Percentiles rank a stretch among this genome's conserved stretches.
Conservation (phyloP, 1,140 invertebrate genomes). For the Philaenus spumarius region DNA sequence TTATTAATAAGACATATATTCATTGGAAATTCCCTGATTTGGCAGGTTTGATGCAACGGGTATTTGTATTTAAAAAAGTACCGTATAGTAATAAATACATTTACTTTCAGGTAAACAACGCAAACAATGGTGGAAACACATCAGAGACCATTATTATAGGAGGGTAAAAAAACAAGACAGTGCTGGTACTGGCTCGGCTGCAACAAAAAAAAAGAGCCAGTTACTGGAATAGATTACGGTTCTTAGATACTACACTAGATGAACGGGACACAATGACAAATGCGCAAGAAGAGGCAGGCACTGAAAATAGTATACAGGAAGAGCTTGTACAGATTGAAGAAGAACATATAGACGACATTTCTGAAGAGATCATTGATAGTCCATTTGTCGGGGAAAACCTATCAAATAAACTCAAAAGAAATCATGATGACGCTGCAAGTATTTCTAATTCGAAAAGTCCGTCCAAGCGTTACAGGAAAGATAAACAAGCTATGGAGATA, state of each 20-base stretch:
- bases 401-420: background rate
- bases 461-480: background rate
- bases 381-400: background rate
- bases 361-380: background rate
- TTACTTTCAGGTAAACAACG: slow-evolving; percentile 14
- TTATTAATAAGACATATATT: too few species aligned
- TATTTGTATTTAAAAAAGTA: background rate
- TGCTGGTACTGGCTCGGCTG: slow-evolving; percentile 8
- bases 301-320: background rate
- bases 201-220: slow-evolving; percentile 14
- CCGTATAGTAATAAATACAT: background rate
- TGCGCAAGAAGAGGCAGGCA: background rate
- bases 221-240: slow-evolving; percentile 11
- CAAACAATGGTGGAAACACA: slow-evolving; percentile 17
- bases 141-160: slow-evolving; percentile 19
- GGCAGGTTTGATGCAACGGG: too few species aligned
- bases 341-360: background rate
- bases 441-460: background rate
- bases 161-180: slow-evolving; percentile 11
- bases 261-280: background rate
- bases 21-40: too few species aligned
- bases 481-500: background rate
- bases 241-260: slow-evolving; percentile 10
- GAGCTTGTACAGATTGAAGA: background rate
- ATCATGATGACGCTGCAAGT: background rate